Percentiles rank a stretch among this genome's conserved stretches.
Evolutionary conservation across 2,113 vertebrate species (phyloP).

Genomic region (Ochotona curzoniae): DNA sequence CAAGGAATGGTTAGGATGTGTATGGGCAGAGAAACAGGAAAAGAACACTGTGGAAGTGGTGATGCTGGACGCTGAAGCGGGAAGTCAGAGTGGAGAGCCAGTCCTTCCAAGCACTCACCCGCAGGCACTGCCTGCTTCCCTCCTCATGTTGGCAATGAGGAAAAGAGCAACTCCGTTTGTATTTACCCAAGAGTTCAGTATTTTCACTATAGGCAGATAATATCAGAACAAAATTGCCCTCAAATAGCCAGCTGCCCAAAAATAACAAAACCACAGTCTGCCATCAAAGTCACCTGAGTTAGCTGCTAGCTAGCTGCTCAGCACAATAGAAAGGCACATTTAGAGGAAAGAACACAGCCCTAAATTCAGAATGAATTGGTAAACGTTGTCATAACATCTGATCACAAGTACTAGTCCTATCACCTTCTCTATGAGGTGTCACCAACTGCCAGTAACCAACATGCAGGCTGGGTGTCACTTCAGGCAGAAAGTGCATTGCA

Average conservation of each 20-base stretch:
- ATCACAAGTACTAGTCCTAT: background rate
- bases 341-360: slow-evolving; percentile 5
- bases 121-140: background rate
- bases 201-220: slow-evolving; percentile 25
- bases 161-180: slow-evolving; percentile 30
- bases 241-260: slow-evolving; percentile 54
- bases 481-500: background rate
- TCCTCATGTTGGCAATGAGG: slow-evolving; percentile 15
- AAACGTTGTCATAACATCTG: background rate
- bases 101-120: background rate
- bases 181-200: slow-evolving; percentile 25
- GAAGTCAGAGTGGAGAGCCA: background rate
- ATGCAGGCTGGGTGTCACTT: background rate
- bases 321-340: slow-evolving; percentile 1
- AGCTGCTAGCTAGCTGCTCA: background rate
- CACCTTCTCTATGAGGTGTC: background rate
- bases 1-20: background rate
- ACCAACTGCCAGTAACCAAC: background rate
- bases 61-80: background rate
- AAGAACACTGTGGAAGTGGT: background rate
- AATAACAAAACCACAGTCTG: slow-evolving; percentile 55
- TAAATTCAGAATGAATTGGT: background rate
- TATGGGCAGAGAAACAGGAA: background rate
- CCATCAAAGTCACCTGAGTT: slow-evolving; percentile 53
- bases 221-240: slow-evolving; percentile 35